Evolutionary conservation across 2,113 vertebrate genomes (phyloP), one percentile per base, ranked within the genome.

Genomic region (Barnardius zonarius): DNA sequence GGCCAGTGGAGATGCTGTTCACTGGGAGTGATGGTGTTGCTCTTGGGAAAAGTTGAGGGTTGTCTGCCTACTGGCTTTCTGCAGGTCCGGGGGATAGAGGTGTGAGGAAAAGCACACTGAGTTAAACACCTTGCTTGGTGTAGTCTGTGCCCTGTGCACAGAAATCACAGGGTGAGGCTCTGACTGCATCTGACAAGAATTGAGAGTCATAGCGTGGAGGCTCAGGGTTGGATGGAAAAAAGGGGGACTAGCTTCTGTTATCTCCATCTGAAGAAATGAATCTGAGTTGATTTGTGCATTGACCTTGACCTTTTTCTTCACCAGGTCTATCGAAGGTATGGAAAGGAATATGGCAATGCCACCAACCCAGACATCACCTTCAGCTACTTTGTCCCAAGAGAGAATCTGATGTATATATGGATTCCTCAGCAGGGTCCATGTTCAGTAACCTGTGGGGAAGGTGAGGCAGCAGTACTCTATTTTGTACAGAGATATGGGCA

Each of bases 321-420:
- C 23, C 90, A 99, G 99, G 98, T 99, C 25, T 99, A 98, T 92
- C 98, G 99, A 72, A 99, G 98, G 78, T 99, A 99, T 4, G 97
- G 98, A 2, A 98, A 98, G 64, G 98, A 99, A 83, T 99, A 99
- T 8, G 99, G 99, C 27, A 97, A 97, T 30, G 96, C 97, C 80
- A 98, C 98, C 10, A 98, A 96, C 89, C 99, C 99, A 15, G 98
- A 99, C 91, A 98, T 99, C 91, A 97, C 97, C 86, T 99, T 98
- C 97, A 98, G 97, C 91, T 99, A 98, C 84, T 99, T 98, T 79
- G 82, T 97, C 15, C 98, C 98, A 7, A 95, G 39, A 44, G 93
- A 84, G 49, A 95, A 49, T 62, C 89, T 80, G 51, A 92, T 73
- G 1, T 96, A 98, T 20, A 54, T 8, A 25, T 99, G 99, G 99